phyloP scores from a whole-genome alignment of 2,113 vertebrate species.

The Camelus dromedarius region DNA sequence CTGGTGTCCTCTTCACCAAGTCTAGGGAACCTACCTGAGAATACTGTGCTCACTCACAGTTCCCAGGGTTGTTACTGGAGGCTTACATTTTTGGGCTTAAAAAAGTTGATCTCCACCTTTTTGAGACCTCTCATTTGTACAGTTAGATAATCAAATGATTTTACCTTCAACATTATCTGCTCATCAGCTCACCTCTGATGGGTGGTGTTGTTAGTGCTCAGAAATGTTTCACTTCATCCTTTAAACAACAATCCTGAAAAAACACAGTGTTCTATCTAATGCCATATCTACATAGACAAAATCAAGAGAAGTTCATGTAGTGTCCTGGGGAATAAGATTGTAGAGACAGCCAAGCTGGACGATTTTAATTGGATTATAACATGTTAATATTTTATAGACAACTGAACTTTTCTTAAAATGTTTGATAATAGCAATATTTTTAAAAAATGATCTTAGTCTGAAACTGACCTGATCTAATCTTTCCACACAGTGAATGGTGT shows the following conservation, averaged over 20 bases:
- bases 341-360: not conserved
- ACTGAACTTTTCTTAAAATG: conserved; percentile 61
- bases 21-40: not conserved
- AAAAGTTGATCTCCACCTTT: not conserved
- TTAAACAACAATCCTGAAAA: not conserved
- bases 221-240: not conserved
- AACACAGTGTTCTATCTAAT: not conserved
- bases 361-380: conserved; percentile 17
- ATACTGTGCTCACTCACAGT: not conserved
- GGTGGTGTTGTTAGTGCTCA: not conserved
- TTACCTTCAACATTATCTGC: not conserved
- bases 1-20: not conserved
- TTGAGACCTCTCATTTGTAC: not conserved
- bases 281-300: not conserved
- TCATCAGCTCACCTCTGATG: not conserved
- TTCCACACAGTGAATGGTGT: not conserved
- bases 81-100: not conserved
- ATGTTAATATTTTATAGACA: conserved; percentile 15
- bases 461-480: conserved; percentile 57
- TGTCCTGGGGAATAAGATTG: not conserved
- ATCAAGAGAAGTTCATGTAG: not conserved
- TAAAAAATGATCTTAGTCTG: conserved; percentile 44
- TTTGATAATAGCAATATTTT: conserved; percentile 19
- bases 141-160: not conserved
- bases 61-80: not conserved